Conservation (phyloP, 1,140 invertebrate genomes). For the Mactra quadrangularis region DNA sequence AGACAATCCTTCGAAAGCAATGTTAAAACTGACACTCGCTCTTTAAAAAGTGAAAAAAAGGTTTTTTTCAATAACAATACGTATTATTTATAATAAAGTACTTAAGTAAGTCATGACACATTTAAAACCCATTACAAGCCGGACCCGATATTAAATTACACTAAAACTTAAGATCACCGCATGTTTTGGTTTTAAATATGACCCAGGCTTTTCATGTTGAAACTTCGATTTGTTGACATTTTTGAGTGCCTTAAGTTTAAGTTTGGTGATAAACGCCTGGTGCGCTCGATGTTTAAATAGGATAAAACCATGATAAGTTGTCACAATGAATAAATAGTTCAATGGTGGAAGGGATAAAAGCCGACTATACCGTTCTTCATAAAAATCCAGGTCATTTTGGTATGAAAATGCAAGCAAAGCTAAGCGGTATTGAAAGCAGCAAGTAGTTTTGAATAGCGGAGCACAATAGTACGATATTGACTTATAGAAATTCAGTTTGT, state of each 20-base stretch:
- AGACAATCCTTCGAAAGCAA: too few species aligned
- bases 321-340: constrained; percentile 17
- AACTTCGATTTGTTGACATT: not conserved
- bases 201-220: not conserved
- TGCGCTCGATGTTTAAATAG: not conserved
- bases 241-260: not conserved
- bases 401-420: constrained; percentile 6
- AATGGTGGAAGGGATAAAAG: not conserved
- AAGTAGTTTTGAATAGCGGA: constrained; percentile 3
- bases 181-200: too few species aligned
- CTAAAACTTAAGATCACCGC: not conserved
- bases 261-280: not conserved
- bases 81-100: too few species aligned
- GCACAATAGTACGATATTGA: constrained; percentile 34
- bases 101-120: too few species aligned
- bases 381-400: not conserved
- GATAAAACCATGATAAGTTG: constrained; percentile 12
- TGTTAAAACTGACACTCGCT: too few species aligned
- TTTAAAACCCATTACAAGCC: too few species aligned
- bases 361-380: constrained; percentile 8
- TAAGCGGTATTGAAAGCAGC: not conserved
- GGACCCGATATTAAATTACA: too few species aligned
- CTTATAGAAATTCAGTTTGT: constrained; percentile 23
- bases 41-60: too few species aligned
- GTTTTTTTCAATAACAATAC: too few species aligned